A percentile compares a stretch with the other conserved stretches of the same genome.
Evolutionary conservation across 2,113 vertebrate species (phyloP).

Genomic region (Laticauda laticaudata): DNA sequence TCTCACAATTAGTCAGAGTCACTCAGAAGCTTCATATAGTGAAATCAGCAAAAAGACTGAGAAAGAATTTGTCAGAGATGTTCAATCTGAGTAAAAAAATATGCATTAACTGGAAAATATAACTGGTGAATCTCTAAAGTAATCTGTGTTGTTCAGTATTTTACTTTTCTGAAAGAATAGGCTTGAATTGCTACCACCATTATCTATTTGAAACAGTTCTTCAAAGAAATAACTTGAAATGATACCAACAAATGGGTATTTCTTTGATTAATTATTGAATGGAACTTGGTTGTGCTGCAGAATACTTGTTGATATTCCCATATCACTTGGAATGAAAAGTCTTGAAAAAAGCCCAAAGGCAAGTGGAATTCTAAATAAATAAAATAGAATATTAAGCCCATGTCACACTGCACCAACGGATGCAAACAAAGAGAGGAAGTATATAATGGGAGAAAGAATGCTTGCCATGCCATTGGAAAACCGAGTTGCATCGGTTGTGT

Average conservation of each 20-base stretch:
- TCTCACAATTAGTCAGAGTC: conserved; percentile 43
- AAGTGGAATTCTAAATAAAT: neutral
- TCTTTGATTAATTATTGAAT: neutral
- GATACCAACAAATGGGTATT: neutral
- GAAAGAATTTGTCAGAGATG: conserved; percentile 29
- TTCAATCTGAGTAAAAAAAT: neutral
- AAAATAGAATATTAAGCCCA: neutral
- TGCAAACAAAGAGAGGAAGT: no score
- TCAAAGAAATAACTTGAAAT: neutral
- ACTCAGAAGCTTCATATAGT: conserved; percentile 4
- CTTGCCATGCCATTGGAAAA: no score
- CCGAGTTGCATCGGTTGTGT: no score
- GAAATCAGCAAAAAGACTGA: conserved; percentile 29
- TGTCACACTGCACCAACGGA: no score
- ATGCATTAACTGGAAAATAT: no score
- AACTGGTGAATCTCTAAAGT: no score
- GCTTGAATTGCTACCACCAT: neutral
- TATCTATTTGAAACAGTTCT: neutral
- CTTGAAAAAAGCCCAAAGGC: neutral
- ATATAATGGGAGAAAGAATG: no score
- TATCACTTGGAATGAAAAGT: neutral
- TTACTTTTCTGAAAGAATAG: neutral
- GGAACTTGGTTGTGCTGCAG: no score
- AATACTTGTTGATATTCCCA: neutral
- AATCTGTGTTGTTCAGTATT: neutral